A percentile compares a stretch with the other conserved stretches of the same genome.
Evolutionary conservation across 1,140 invertebrate genomes (phyloP).

Genomic region (Eumeta japonica): DNA sequence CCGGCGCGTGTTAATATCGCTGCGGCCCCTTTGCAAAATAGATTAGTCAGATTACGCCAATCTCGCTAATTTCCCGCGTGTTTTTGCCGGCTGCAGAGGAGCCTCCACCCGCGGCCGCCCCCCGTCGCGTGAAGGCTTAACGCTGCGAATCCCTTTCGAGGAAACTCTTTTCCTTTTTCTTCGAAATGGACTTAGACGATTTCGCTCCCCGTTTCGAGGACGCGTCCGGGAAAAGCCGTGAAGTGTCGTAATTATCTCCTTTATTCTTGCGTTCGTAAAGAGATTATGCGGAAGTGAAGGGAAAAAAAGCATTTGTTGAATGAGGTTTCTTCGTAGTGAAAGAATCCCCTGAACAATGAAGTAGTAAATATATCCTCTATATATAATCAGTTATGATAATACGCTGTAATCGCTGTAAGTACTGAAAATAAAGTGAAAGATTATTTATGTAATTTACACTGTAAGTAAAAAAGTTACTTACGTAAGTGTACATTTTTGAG

Average conservation of each 20-base stretch:
- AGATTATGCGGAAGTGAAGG: too few species aligned
- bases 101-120: conserved; percentile 35
- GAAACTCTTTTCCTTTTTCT: conserved; percentile 43
- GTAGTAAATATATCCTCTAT: too few species aligned
- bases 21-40: conserved; percentile 50
- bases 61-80: conserved; percentile 56
- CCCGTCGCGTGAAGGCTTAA: conserved; percentile 25
- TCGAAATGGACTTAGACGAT: conserved; percentile 46
- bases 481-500: too few species aligned
- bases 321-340: too few species aligned
- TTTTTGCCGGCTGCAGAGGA: conserved; percentile 53
- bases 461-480: too few species aligned
- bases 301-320: too few species aligned
- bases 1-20: too few species aligned
- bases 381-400: too few species aligned
- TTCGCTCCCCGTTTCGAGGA: conserved; percentile 39
- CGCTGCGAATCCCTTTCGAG: conserved; percentile 44
- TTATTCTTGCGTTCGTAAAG: conserved; percentile 24
- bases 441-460: too few species aligned
- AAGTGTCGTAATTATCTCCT: conserved; percentile 48
- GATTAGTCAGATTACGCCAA: conserved; percentile 60
- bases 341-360: too few species aligned
- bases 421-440: too few species aligned
- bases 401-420: too few species aligned
- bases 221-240: conserved; percentile 40